Base-by-base conservation (phyloP, 2,797 vertebrate genomes). In the Alectoris magna region DNA sequence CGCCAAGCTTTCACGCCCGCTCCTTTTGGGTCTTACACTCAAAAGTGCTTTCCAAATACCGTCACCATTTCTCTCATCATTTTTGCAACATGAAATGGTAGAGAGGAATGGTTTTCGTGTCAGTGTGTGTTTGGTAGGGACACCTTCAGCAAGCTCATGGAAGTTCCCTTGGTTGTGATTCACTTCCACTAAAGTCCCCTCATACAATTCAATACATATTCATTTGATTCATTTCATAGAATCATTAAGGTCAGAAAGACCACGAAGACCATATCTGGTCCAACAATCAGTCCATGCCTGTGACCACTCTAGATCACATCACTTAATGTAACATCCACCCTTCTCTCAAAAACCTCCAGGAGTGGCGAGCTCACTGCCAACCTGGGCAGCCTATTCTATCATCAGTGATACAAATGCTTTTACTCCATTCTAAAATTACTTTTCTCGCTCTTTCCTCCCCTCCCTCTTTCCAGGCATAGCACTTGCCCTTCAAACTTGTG, bases 401-500 rank as follows among this genome's bases (percentile, higher is more conserved):
- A 48, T 55, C 66, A 31, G 18, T 12, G 24, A 43, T 41, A 26
- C 1, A 36, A 9, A 1, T 29, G 23, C 6, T 26, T 41, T 31
- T n/a, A 13, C 17, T 67, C 27, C 6, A 6, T 53, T 71, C 51
- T 53, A 46, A 88, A 72, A 36, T 69, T 11, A 10, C 49, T 55
- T 64, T 76, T 84, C 82, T 9, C 39, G 55, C 66, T 18, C 8
- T 63, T 76, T 84, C 81, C 8, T 48, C 55, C 63, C 18, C 8
- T 62, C 56, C 63, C 18, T 39, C 63, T 71, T 69, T 82, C 67
- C 23, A 56, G 82, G 75, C 34, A 24, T 39, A 56, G 48, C 49
- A 10, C 76, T 87, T 94, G 44, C 56, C 38, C 71, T 83, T 92
- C 68, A 88, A 88, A 58, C 41, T 71, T 81, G 39, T 72, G 73